Evolutionary conservation across 2,888 invertebrate species (phyloP).

Genomic region (Caenorhabditis angaria): DNA sequence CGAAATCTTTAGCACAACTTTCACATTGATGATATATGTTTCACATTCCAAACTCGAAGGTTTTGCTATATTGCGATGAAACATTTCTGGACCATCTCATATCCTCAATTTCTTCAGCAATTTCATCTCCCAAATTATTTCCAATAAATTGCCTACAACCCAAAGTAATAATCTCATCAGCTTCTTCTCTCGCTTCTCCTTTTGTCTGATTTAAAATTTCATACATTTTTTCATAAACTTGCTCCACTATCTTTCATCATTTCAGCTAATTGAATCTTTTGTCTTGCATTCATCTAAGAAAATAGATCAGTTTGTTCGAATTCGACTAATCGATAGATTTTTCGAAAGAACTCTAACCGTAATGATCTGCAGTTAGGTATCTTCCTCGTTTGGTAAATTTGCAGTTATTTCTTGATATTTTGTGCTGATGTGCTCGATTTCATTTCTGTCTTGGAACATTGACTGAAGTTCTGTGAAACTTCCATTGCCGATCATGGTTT

Average conservation of each 20-base stretch:
- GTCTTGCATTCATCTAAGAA: slow-evolving; percentile 46
- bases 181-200: slow-evolving; percentile 51
- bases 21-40: slow-evolving; percentile 89
- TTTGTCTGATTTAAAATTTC: slow-evolving; percentile 47
- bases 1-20: slow-evolving; percentile 14
- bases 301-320: slow-evolving; percentile 52
- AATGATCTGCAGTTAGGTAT: slow-evolving; percentile 53
- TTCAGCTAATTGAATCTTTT: slow-evolving; percentile 43
- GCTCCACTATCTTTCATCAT: slow-evolving; percentile 48
- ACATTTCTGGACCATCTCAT: slow-evolving; percentile 38
- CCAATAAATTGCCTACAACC: slow-evolving; percentile 56
- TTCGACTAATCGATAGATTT: slow-evolving; percentile 54
- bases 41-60: slow-evolving; percentile 84
- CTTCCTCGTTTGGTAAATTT: slow-evolving; percentile 44
- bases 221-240: slow-evolving; percentile 55
- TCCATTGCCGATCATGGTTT: slow-evolving; percentile 28
- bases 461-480: slow-evolving; percentile 28
- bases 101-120: slow-evolving; percentile 56
- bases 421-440: slow-evolving; percentile 48
- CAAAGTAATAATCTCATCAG: slow-evolving; percentile 50
- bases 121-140: slow-evolving; percentile 54
- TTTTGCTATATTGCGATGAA: slow-evolving; percentile 34
- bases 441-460: slow-evolving; percentile 50
- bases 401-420: slow-evolving; percentile 52
- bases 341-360: slow-evolving; percentile 59